These are phyloP conservation scores for Macropus fuliginosus DNA, from an alignment of 2,797 vertebrate genomes.

Conservation along the genomic window DNA sequence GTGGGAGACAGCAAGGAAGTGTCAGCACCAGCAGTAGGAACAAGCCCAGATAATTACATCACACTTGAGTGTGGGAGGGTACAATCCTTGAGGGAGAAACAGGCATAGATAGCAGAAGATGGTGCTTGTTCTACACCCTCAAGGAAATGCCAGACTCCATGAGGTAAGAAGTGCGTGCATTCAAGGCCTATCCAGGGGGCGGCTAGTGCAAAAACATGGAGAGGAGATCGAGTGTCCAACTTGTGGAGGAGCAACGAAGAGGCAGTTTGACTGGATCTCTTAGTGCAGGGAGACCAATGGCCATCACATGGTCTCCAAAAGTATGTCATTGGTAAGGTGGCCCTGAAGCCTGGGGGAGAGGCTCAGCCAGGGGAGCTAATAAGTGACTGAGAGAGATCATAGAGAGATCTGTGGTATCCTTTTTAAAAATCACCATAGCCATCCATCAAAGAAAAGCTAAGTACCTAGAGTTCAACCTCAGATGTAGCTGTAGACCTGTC, in stretches of 20 bases:
- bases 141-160: background rate
- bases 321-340: no score
- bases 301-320: no score
- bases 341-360: background rate
- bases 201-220: background rate
- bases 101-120: background rate
- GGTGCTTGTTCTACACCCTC: no score
- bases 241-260: background rate
- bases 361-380: background rate
- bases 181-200: no score
- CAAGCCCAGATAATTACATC: no score
- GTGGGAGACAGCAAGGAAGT: no score
- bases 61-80: background rate
- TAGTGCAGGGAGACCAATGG: no score
- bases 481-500: background rate
- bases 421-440: background rate
- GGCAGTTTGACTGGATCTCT: background rate
- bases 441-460: background rate
- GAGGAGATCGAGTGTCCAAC: background rate
- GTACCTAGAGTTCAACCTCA: background rate
- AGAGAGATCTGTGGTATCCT: background rate
- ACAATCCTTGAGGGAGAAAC: background rate
- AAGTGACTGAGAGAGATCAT: no score
- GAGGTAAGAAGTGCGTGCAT: background rate
- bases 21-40: no score